Evolutionary conservation across 2,888 invertebrate genomes (phyloP).

Genomic region (Chymomyza caudatula): DNA sequence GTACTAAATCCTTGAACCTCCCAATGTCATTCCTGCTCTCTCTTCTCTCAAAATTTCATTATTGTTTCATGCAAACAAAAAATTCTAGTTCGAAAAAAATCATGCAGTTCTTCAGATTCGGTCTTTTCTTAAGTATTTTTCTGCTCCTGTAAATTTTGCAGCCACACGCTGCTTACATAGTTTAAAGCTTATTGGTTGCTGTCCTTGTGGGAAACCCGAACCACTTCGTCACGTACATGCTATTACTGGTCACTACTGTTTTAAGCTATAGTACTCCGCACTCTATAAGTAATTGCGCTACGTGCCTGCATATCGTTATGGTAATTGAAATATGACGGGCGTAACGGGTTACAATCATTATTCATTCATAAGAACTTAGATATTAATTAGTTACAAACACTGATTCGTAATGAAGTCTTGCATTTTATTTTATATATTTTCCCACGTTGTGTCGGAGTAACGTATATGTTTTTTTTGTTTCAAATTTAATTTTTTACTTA

Average conservation of each 20-base stretch:
- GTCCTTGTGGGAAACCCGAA: background rate
- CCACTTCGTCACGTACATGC: background rate
- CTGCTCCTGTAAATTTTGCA: no score
- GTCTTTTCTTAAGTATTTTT: no score
- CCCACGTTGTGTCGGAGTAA: slow-evolving; percentile 41
- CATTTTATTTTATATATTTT: slow-evolving; percentile 28
- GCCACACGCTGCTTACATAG: no score
- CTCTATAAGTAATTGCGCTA: background rate
- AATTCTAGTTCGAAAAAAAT: no score
- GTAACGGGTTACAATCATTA: slow-evolving; percentile 32
- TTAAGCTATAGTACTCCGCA: background rate
- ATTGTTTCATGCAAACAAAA: no score
- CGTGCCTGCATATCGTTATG: slow-evolving; percentile 7
- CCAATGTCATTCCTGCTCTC: no score
- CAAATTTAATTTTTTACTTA: background rate
- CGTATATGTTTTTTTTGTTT: background rate
- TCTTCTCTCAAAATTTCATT: no score
- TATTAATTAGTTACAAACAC: slow-evolving; percentile 46
- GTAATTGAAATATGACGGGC: slow-evolving; percentile 5
- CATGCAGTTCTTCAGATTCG: no score
- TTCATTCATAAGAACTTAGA: slow-evolving; percentile 39
- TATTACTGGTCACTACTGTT: background rate
- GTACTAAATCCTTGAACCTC: no score
- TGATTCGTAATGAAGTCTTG: slow-evolving; percentile 15
- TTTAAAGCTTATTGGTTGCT: background rate